These are phyloP conservation scores for Diplodus puntazzo DNA, from an alignment of 2,797 vertebrate genomes.

Conservation along the genomic window DNA sequence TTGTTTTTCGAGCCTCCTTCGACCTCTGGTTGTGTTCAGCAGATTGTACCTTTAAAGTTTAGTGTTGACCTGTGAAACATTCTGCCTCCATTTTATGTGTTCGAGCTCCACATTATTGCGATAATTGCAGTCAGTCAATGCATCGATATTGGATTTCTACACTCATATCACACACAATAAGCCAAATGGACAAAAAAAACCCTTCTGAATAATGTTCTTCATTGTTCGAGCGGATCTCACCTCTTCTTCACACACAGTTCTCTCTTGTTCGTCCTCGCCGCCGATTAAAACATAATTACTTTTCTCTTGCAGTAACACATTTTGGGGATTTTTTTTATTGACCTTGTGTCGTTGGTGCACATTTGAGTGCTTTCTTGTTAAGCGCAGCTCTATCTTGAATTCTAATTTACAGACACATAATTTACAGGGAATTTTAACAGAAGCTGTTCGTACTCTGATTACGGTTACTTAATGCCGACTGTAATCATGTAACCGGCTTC, in stretches of 20 bases:
- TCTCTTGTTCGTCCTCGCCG: background rate
- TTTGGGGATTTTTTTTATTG: background rate
- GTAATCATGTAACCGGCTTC: conserved; percentile 34
- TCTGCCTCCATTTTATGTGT: no score
- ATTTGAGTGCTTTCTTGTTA: background rate
- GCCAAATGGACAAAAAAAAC: background rate
- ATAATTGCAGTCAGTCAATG: no score
- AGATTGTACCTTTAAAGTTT: no score
- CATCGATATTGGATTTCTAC: no score
- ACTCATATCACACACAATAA: background rate
- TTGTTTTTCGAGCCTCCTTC: no score
- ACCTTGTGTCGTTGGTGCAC: conserved; percentile 2
- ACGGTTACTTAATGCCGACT: background rate
- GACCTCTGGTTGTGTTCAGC: no score
- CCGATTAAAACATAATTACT: conserved; percentile 8
- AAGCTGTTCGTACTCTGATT: conserved; percentile 31
- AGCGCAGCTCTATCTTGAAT: conserved; percentile 1
- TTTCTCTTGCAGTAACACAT: conserved; percentile 3
- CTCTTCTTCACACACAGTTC: background rate
- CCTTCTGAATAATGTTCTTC: background rate
- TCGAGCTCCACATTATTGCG: no score
- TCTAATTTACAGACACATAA: background rate
- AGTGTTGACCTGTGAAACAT: no score
- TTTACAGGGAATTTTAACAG: conserved; percentile 8
- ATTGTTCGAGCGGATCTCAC: background rate